These are phyloP conservation scores for Bostrychus sinensis DNA, from an alignment of 2,113 vertebrate genomes.

Conservation along the genomic window DNA sequence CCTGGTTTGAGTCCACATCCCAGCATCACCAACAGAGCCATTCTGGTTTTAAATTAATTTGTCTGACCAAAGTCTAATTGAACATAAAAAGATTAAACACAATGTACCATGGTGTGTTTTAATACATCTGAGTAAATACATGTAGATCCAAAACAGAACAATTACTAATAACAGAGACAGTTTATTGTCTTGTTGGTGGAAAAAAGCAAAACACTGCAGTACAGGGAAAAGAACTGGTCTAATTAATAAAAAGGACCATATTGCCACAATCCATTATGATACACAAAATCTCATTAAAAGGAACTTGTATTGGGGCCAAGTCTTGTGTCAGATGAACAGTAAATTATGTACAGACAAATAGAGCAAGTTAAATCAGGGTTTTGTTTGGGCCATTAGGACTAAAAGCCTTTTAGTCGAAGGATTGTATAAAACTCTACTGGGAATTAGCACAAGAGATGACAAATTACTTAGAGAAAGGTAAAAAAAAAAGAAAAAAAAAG, in stretches of 20 bases:
- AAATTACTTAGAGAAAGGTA: not conserved
- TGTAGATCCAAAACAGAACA: not conserved
- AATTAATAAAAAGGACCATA: not conserved
- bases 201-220: not conserved
- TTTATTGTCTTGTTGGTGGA: not conserved
- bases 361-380: not conserved
- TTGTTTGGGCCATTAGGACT: not conserved
- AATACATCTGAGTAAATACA: not conserved
- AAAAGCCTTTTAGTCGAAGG: slow-evolving; percentile 12
- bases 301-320: not conserved
- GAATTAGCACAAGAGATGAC: not conserved
- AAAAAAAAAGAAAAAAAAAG: no score
- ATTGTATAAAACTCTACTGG: slow-evolving; percentile 2
- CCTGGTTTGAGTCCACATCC: no score
- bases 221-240: not conserved
- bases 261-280: not conserved
- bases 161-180: not conserved
- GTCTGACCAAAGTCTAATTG: not conserved
- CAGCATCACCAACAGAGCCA: no score
- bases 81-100: slow-evolving; percentile 5
- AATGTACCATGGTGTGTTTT: not conserved
- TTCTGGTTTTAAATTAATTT: no score
- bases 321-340: not conserved
- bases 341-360: not conserved
- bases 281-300: not conserved